Evolutionary conservation across 2,797 vertebrate species (phyloP), one percentile per base, ranked within the genome.

Genomic region (Neosalanx taihuensis): DNA sequence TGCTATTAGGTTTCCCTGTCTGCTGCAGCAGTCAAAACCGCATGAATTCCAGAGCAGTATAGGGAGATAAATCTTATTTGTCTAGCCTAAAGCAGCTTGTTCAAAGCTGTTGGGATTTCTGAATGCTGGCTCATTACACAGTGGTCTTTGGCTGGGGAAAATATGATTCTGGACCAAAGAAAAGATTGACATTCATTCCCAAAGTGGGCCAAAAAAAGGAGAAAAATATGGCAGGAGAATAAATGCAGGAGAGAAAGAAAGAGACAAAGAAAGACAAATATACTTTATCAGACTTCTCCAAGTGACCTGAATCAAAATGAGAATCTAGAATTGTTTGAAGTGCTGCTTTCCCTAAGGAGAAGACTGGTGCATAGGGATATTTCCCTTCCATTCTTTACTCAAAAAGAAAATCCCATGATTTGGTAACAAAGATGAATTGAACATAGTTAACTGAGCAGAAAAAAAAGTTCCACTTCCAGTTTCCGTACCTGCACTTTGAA

Each of bases 401-500:
- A n/a, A n/a, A 69, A 18, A 1, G 6, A 17, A 30, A 12, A 62
- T 63, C 12, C 23, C 7, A 31, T 13, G 31, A 9, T 15, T 20
- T 10, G 35, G 20, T 12, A 3, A 17, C 31, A 23, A 33, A 26
- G 6, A 31, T 20, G 7, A 71, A 53, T 53, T 9, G 10, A 6
- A 53, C 18, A 18, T 2, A 64, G 5, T 17, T 5, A 53, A 63
- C 67, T 30, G 29, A 12, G n/a, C n/a, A 31, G 46, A 67, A 53
- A 69, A 57, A 46, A 5, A 53, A 29, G n/a, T 62, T 6, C 23
- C 23, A n/a, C n/a, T 18, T 58, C 26, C 18, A 31, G 20, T 18
- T 49, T 7, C 41, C 70, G 69, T 78, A 87, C 84, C 85, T 77
- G 82, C 76, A 81, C 75, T 85, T 75, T 85, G 81, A 26, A 85